Evolutionary conservation across 2,113 vertebrate species (phyloP), one percentile per base, ranked within the genome.

Genomic region (Anguilla rostrata): DNA sequence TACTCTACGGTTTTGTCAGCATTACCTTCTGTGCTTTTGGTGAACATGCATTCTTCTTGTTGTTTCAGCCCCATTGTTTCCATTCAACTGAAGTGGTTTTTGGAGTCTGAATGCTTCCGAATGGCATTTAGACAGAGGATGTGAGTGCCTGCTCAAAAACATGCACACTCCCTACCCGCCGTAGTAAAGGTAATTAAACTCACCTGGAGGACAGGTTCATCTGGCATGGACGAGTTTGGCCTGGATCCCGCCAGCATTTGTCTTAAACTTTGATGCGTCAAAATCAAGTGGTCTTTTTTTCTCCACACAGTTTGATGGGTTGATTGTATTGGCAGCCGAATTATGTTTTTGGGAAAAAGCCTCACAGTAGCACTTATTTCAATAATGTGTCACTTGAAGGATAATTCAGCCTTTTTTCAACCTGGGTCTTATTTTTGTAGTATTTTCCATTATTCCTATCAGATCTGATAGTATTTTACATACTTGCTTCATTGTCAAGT

Each of bases 1-100:
- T 56, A 81, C 84, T 85, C 90, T 89, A 86, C 86, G 88, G 83
- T 90, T 85, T 78, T 88, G 43, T 84, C 29, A 46, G 60, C 82
- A 85, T 82, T 85, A 87, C 63, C 87, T 66, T 87, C 66, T 40
- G 83, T 0, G 11, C 90, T 63, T 89, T 56, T 91, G 63, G 87
- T 92, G 85, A 94, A 87, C 1, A 85, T 81, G 66, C 29, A 90
- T 92, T 92, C 89, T 79, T 75, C 56, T 85, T 57, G 34, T 91
- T 91, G 91, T 93, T 91, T 93, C 89, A 88, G 83, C 82, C 49
- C 85, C 83, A 86, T 90, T 93, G 60, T 66, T 12, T 18, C 26
- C 85, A 84, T 87, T 83, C 89, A 85, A 94, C 92, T 93, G 90
- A 94, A 94, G 94, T 88, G 90, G 93, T 92, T 93, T 94, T 92